phyloP scores from a whole-genome alignment of 2,888 invertebrate genomes.

The Ypsolopha scabrella region DNA sequence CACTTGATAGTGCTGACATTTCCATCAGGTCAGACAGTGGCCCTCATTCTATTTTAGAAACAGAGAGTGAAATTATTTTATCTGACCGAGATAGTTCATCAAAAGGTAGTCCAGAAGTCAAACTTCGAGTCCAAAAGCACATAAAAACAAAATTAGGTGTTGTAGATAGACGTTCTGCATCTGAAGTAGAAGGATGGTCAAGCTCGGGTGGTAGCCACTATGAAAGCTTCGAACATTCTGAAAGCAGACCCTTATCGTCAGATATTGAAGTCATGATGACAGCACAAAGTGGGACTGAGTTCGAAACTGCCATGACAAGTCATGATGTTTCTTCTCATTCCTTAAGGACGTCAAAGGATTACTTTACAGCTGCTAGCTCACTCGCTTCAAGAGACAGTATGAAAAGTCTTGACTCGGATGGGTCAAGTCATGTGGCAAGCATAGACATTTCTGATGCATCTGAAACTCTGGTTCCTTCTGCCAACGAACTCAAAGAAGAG shows the following conservation, averaged over 20 bases:
- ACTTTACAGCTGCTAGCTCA: conserved; percentile 88
- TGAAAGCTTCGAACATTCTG: conserved; percentile 87
- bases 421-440: conserved; percentile 89
- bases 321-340: conserved; percentile 80
- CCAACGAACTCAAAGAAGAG: conserved; percentile 83
- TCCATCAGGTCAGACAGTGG: conserved; percentile 62
- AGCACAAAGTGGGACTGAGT: conserved; percentile 84
- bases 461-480: conserved; percentile 93
- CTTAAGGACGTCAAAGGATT: conserved; percentile 84
- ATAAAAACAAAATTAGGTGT: conserved; percentile 58
- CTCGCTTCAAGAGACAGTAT: conserved; percentile 90
- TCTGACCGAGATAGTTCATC: conserved; percentile 60
- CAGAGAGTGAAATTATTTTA: conserved; percentile 53
- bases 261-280: conserved; percentile 86
- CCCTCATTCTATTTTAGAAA: conserved; percentile 63
- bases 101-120: conserved; percentile 57
- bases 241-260: conserved; percentile 87
- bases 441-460: conserved; percentile 93
- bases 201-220: conserved; percentile 92
- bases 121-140: conserved; percentile 53
- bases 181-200: conserved; percentile 84
- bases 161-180: conserved; percentile 78
- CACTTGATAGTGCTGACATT: conserved; percentile 46
- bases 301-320: conserved; percentile 87
- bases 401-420: conserved; percentile 90